Base-by-base conservation (phyloP, 2,888 invertebrate genomes). In the Pseudanteris insignis region DNA sequence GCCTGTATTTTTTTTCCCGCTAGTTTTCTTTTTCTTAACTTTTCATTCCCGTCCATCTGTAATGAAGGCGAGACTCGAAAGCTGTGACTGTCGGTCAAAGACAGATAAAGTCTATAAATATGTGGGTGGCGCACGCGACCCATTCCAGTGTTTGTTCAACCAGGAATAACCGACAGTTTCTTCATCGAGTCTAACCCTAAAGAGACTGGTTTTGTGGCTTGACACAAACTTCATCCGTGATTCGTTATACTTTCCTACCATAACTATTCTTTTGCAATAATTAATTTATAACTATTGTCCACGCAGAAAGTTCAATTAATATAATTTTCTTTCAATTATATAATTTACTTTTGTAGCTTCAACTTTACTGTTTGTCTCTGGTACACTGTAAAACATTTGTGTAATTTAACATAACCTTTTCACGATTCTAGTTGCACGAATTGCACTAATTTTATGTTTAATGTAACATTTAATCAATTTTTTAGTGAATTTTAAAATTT, bases 91-190 rank as follows among this genome's bases (percentile, higher is more conserved):
- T 51, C 53, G 57, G 65, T 62, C 51, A 59, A 62, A 65, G 65
- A 75, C 73, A 79, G 77, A 78, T 78, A 79, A 79, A 79, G 76
- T 79, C 79, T 79, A 79, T 79, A 79, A 79, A 79, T 79, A 79
- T 78, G 76, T 76, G 75, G 78, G 76, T 73, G 77, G 77, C 76
- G 73, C 79, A 75, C 77, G 78, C 78, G 78, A 78, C 78, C 76
- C 75, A 76, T 78, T 77, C 76, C 78, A 74, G 72, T 79, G 79
- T 79, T 79, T 79, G 78, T 78, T 79, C 78, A 79, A 79, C 79
- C 79, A 77, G 77, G 78, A 79, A 79, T 79, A 79, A 79, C 77
- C 77, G 53, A 41, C 68, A 62, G 75, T 75, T 78, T 77, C 77
- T 75, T 77, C 77, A 74, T 73, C 73, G 71, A 67, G 68, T 68